A percentile compares a stretch with the other conserved stretches of the same genome.
Evolutionary conservation across 2,888 invertebrate species (phyloP).

Genomic region (Odontocolon sp.): DNA sequence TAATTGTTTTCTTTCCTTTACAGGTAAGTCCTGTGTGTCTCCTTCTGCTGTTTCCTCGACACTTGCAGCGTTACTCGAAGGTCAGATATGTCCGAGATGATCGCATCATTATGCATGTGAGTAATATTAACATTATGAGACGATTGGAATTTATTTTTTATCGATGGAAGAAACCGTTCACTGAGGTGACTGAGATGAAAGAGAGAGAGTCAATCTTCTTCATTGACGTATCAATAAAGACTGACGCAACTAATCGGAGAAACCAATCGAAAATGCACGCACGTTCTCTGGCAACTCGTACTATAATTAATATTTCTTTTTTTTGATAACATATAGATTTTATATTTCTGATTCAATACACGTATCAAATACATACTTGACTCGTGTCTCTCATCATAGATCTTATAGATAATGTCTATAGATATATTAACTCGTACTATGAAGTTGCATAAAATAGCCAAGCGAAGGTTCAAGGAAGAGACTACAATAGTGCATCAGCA

Average conservation of each 20-base stretch:
- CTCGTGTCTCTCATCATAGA: background rate
- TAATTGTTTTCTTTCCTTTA: slow-evolving; percentile 65
- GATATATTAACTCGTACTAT: background rate
- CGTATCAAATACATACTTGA: background rate
- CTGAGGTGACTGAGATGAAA: slow-evolving; percentile 24
- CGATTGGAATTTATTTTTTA: slow-evolving; percentile 40
- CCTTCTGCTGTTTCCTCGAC: slow-evolving; percentile 49
- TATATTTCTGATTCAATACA: no score
- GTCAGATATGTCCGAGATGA: slow-evolving; percentile 69
- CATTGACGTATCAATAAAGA: no score
- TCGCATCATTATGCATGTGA: slow-evolving; percentile 41
- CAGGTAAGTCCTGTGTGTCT: slow-evolving; percentile 66
- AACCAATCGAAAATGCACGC: no score
- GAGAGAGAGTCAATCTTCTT: no score
- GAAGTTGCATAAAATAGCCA: slow-evolving; percentile 27
- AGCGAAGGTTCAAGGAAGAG: slow-evolving; percentile 15
- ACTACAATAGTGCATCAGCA: no score
- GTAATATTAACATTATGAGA: slow-evolving; percentile 35
- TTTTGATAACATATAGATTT: no score
- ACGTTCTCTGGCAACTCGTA: no score
- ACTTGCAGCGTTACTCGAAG: slow-evolving; percentile 67
- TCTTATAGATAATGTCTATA: background rate
- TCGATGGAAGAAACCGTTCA: slow-evolving; percentile 33
- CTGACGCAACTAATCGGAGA: no score
- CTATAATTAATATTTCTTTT: no score